Evolutionary conservation across 2,888 invertebrate genomes (phyloP).

Genomic region (Chironomus tentans): DNA sequence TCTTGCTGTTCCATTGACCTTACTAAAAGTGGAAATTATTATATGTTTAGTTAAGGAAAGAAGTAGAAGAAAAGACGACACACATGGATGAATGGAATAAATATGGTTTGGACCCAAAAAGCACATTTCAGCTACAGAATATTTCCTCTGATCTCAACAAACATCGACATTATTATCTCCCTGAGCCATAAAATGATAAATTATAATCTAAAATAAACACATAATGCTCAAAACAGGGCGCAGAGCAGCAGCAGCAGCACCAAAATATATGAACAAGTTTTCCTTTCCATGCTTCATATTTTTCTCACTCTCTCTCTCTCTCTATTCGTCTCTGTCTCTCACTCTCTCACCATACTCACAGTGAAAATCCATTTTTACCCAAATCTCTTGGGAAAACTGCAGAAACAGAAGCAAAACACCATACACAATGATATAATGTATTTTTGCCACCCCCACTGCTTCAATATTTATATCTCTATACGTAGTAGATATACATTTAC

Average conservation of each 20-base stretch:
- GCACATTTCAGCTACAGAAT: background rate
- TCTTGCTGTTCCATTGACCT: too few species aligned
- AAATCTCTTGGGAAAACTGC: constrained; percentile 15
- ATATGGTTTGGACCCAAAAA: background rate
- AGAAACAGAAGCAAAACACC: constrained; percentile 27
- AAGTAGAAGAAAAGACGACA: too few species aligned
- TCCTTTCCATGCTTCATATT: constrained; percentile 9
- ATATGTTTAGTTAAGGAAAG: too few species aligned
- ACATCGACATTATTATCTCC: constrained; percentile 20
- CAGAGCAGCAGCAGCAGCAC: constrained; percentile 7
- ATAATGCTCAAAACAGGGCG: constrained; percentile 7
- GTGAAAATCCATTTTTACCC: constrained; percentile 26
- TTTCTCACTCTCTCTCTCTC: background rate
- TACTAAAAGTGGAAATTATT: too few species aligned
- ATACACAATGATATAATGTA: constrained; percentile 27
- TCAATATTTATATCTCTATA: too few species aligned
- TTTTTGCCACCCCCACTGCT: constrained; percentile 9
- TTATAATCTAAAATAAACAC: constrained; percentile 26
- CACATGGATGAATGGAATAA: background rate
- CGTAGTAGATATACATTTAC: background rate
- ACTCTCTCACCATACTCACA: constrained; percentile 13
- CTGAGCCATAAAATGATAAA: constrained; percentile 25
- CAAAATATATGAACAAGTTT: constrained; percentile 26
- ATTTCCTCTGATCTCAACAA: constrained; percentile 14
- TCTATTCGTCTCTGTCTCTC: background rate